These are phyloP conservation scores for Gortyna flavago DNA, from an alignment of 2,888 invertebrate genomes.

Conservation along the genomic window DNA sequence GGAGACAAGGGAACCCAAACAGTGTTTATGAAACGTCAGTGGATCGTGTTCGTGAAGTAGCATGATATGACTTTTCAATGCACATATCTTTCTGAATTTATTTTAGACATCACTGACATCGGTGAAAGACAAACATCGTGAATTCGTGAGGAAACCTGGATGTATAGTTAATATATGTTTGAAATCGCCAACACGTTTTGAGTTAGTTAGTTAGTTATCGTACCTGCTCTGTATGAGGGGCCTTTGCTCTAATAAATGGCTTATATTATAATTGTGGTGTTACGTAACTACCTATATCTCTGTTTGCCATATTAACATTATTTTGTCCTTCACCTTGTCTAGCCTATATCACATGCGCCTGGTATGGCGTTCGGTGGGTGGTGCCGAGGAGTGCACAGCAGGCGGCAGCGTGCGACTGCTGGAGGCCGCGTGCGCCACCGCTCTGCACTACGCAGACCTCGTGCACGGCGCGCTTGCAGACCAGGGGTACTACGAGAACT, in stretches of 20 bases:
- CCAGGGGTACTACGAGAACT: constrained; percentile 94
- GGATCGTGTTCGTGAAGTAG: no score
- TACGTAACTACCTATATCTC: no score
- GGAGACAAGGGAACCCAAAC: no score
- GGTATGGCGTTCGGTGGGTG: constrained; percentile 98
- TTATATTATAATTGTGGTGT: background rate
- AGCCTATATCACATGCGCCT: constrained; percentile 94
- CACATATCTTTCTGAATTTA: background rate
- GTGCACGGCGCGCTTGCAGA: constrained; percentile 95
- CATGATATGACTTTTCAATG: background rate
- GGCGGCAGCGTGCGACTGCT: constrained; percentile 91
- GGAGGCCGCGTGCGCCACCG: constrained; percentile 96
- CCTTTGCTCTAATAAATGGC: background rate
- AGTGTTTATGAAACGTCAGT: background rate
- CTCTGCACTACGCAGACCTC: constrained; percentile 96
- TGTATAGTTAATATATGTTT: background rate
- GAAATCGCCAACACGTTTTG: background rate
- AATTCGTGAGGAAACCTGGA: background rate
- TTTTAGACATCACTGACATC: background rate
- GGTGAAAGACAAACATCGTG: background rate
- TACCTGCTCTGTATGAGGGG: background rate
- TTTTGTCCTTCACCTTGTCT: background rate
- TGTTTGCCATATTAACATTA: background rate
- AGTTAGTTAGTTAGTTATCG: background rate
- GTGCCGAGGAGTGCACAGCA: constrained; percentile 96